phyloP scores from a whole-genome alignment of 2,113 vertebrate genomes.

The Gyps fulvus region DNA sequence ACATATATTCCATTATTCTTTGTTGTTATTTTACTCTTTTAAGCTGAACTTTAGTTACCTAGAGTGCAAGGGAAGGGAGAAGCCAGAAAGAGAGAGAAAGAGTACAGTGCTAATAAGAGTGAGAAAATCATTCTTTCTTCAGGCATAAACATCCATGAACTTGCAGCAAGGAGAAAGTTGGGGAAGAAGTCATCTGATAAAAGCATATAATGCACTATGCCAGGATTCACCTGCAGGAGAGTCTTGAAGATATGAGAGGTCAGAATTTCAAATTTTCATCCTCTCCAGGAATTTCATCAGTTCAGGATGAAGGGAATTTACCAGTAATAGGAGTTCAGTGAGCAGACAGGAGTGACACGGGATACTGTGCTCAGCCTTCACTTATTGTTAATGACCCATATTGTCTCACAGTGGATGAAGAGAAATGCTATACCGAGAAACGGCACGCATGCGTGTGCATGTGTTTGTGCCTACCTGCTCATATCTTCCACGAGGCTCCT shows the following conservation, averaged over 20 bases:
- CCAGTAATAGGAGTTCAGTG: background rate
- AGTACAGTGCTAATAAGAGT: background rate
- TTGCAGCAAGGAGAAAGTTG: background rate
- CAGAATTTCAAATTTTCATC: background rate
- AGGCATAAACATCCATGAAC: background rate
- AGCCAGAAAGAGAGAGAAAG: background rate
- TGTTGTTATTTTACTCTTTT: background rate
- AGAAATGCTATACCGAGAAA: background rate
- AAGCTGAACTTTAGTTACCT: background rate
- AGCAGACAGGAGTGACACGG: background rate
- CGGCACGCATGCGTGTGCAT: accelerated
- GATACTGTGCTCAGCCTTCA: background rate
- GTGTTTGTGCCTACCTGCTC: background rate
- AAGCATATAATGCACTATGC: background rate
- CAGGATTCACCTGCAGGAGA: background rate
- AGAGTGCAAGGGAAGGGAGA: background rate
- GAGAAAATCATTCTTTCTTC: background rate
- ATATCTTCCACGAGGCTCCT: background rate
- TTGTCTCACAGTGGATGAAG: background rate
- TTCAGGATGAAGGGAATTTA: background rate
- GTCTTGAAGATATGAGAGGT: background rate
- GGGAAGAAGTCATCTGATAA: background rate
- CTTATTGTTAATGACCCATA: background rate
- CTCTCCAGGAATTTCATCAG: background rate
- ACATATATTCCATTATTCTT: background rate